Percentiles rank a stretch among this genome's conserved stretches.
These are phyloP conservation scores for Elysia crispata DNA, from an alignment of 2,888 invertebrate genomes.

Conservation along the genomic window DNA sequence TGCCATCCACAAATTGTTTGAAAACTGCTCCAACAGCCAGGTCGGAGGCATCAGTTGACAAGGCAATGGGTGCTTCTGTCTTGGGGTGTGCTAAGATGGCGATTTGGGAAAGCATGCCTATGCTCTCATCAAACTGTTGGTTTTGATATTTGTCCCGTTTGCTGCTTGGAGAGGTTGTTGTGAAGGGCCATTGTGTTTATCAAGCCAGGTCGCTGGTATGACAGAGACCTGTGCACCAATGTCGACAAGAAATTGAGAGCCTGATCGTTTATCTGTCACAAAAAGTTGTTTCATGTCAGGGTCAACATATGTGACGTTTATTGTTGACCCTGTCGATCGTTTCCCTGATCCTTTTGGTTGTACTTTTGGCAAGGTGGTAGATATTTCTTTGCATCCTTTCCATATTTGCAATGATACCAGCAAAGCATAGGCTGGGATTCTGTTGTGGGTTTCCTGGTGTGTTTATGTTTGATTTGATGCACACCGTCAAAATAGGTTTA, in stretches of 20 bases:
- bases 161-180: conserved; percentile 24
- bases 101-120: not conserved
- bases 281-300: not conserved
- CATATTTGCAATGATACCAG: too few relatives aligned
- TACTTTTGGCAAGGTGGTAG: too few relatives aligned
- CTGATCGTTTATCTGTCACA: conserved; percentile 18
- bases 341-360: not conserved
- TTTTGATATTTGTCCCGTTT: conserved; percentile 32
- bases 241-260: conserved; percentile 18
- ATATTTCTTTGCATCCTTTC: too few relatives aligned
- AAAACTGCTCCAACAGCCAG: conserved; percentile 18
- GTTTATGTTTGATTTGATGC: too few relatives aligned
- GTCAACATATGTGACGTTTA: not conserved
- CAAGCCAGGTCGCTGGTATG: conserved; percentile 16
- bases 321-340: conserved; percentile 10
- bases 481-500: too few relatives aligned
- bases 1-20: conserved; percentile 10
- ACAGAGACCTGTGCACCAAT: conserved; percentile 14
- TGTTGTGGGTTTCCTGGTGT: too few relatives aligned
- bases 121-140: conserved; percentile 5
- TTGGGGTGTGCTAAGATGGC: conserved; percentile 24
- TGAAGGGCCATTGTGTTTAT: conserved; percentile 3
- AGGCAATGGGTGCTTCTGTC: not conserved
- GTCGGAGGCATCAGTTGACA: conserved; percentile 27
- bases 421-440: too few relatives aligned